Percentiles rank a stretch among this genome's conserved stretches.
phyloP scores from a whole-genome alignment of 2,797 vertebrate genomes.

The Enteromius anoplus region DNA sequence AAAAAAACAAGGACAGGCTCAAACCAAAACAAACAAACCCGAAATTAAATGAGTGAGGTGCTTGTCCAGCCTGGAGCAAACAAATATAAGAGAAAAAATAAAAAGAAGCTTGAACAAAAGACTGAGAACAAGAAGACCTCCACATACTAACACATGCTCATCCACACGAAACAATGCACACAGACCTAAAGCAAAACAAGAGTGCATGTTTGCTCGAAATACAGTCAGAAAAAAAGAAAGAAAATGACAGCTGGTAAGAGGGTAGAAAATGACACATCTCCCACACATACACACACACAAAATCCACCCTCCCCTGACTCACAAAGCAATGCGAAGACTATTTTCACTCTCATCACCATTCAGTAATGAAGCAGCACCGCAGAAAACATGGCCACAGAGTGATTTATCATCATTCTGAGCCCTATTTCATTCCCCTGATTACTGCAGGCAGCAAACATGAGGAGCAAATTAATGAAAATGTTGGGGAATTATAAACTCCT shows the following conservation, averaged over 20 bases:
- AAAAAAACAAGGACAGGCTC: neutral
- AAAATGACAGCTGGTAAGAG: slow-evolving; percentile 34
- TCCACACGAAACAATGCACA: slow-evolving; percentile 3
- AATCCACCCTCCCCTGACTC: slow-evolving; percentile 30
- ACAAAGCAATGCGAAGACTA: slow-evolving; percentile 53
- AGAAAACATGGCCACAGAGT: slow-evolving; percentile 60
- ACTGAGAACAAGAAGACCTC: neutral
- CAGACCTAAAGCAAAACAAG: neutral
- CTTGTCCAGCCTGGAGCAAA: neutral
- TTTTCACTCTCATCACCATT: slow-evolving; percentile 59
- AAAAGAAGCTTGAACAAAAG: neutral
- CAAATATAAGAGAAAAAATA: slow-evolving; percentile 23
- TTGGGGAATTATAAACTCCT: slow-evolving; percentile 63
- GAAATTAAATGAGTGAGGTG: slow-evolving; percentile 21
- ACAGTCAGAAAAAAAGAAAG: neutral
- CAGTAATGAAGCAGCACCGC: slow-evolving; percentile 56
- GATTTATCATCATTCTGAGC: slow-evolving; percentile 64
- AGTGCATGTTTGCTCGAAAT: slow-evolving; percentile 10
- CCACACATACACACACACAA: neutral
- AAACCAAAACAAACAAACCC: neutral
- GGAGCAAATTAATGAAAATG: slow-evolving; percentile 67
- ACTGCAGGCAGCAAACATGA: slow-evolving; percentile 63
- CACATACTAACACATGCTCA: slow-evolving; percentile 16
- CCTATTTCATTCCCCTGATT: slow-evolving; percentile 67
- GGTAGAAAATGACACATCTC: slow-evolving; percentile 24